phyloP scores from a whole-genome alignment of 2,888 invertebrate genomes.

The Pachliopta kotzebuea region DNA sequence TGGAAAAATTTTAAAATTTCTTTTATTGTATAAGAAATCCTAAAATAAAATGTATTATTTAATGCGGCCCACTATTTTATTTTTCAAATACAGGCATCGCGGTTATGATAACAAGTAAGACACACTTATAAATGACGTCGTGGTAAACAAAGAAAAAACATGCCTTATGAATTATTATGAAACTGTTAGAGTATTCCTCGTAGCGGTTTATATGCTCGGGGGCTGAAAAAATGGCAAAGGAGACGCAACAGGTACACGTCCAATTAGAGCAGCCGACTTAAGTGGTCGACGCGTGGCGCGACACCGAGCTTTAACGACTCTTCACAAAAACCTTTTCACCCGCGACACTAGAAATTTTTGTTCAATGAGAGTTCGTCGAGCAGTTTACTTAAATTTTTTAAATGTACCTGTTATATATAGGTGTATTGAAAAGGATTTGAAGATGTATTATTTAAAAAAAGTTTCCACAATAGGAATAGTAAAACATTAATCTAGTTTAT shows the following conservation, averaged over 20 bases:
- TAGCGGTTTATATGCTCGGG: constrained; percentile 51
- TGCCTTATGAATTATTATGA: constrained; percentile 51
- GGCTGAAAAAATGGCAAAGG: constrained; percentile 61
- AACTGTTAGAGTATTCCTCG: constrained; percentile 64
- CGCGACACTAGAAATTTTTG: constrained; percentile 64
- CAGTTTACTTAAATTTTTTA: constrained; percentile 62
- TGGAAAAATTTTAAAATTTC: not conserved
- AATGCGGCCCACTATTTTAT: not conserved
- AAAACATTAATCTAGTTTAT: not conserved
- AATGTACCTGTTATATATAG: constrained; percentile 44
- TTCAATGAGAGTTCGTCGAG: constrained; percentile 58
- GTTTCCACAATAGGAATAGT: not conserved
- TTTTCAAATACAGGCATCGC: not conserved
- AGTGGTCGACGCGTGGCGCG: constrained; percentile 65
- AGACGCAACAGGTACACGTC: constrained; percentile 77
- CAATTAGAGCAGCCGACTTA: constrained; percentile 73
- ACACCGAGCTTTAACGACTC: constrained; percentile 69
- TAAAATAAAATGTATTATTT: not conserved
- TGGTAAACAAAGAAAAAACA: not conserved
- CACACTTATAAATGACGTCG: not conserved
- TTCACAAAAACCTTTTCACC: constrained; percentile 72
- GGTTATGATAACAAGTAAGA: not conserved
- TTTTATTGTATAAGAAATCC: not conserved
- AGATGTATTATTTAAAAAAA: too few species aligned
- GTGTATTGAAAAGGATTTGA: too few species aligned